These are phyloP conservation scores for Lithodes maja DNA, from an alignment of 2,888 invertebrate species.

Conservation along the genomic window DNA sequence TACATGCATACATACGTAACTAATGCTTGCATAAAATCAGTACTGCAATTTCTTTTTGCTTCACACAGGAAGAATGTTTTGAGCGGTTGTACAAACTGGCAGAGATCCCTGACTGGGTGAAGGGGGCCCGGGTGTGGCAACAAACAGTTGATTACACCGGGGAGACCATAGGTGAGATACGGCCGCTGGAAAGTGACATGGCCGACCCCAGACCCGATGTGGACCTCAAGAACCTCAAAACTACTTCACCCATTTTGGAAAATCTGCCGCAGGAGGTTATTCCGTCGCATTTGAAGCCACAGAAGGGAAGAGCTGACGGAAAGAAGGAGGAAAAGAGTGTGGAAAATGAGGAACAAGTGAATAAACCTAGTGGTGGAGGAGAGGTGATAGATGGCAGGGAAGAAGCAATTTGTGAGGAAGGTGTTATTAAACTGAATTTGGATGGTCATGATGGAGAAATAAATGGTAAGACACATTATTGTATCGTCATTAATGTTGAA, in stretches of 20 bases:
- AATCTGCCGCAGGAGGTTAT: conserved; percentile 52
- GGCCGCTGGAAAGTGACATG: conserved; percentile 10
- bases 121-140: conserved; percentile 66
- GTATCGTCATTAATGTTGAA: too few relatives aligned
- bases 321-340: conserved; percentile 7
- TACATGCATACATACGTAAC: too few relatives aligned
- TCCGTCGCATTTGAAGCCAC: conserved; percentile 22
- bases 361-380: neutral
- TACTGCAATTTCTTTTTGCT: neutral
- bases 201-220: conserved; percentile 55
- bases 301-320: neutral
- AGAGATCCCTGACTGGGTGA: conserved; percentile 60
- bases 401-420: neutral
- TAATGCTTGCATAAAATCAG: neutral
- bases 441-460: neutral
- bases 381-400: neutral
- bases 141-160: conserved; percentile 33
- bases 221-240: conserved; percentile 56
- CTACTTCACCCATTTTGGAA: conserved; percentile 29
- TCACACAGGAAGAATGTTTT: conserved; percentile 64
- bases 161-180: conserved; percentile 30
- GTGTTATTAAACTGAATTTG: neutral
- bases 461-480: too few relatives aligned
- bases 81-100: conserved; percentile 58
- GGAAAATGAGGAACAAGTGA: neutral